These are phyloP conservation scores for Colinus virginianus DNA, from an alignment of 2,113 vertebrate genomes.

Conservation along the genomic window DNA sequence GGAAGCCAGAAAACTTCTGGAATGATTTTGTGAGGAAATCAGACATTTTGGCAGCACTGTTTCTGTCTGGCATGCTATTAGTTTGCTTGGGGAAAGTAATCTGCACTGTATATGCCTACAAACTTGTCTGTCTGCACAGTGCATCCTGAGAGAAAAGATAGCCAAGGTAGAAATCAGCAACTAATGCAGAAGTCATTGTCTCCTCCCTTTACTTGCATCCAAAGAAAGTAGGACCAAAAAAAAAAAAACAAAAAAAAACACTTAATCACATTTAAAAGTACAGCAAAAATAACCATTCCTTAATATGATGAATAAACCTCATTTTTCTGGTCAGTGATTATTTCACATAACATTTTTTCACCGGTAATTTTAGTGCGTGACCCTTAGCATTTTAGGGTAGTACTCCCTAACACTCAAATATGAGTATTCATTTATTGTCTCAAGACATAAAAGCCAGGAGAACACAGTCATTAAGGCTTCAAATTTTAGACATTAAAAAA, in stretches of 20 bases:
- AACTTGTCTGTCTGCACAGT: neutral
- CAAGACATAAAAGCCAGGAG: neutral
- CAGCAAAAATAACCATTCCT: neutral
- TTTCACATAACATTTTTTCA: neutral
- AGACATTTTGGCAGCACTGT: neutral
- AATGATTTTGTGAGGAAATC: neutral
- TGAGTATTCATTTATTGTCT: neutral
- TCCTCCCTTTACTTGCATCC: constrained; percentile 39
- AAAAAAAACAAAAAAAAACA: constrained; percentile 24
- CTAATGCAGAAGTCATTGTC: constrained; percentile 40
- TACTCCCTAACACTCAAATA: neutral
- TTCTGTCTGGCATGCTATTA: neutral
- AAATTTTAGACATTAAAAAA: neutral
- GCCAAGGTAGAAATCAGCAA: constrained; percentile 71
- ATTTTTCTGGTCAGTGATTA: neutral
- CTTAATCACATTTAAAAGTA: neutral
- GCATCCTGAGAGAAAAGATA: constrained; percentile 19
- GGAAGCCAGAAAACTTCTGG: neutral
- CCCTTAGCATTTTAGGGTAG: neutral
- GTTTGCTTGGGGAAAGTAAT: neutral
- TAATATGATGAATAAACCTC: neutral
- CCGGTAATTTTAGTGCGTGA: neutral
- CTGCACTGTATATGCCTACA: constrained; percentile 1
- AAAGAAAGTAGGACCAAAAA: neutral
- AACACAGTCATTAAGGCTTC: neutral